These are phyloP conservation scores for Anseranas semipalmata DNA, from an alignment of 2,113 vertebrate genomes.

Conservation along the genomic window DNA sequence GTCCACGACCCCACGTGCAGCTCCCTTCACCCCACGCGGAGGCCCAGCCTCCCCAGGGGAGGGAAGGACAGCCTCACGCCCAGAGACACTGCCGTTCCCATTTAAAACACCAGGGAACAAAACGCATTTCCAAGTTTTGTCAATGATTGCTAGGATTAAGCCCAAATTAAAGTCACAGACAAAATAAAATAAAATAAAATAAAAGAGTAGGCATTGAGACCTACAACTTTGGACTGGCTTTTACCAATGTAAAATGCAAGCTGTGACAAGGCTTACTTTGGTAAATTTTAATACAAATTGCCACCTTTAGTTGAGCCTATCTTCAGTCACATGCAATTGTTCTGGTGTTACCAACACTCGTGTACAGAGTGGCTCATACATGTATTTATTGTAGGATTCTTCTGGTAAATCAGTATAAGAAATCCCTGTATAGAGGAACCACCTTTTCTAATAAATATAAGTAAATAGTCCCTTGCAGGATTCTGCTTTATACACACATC, in stretches of 20 bases:
- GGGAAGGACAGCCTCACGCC: accelerated
- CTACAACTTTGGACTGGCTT: not conserved
- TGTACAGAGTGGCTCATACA: not conserved
- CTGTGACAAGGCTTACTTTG: not conserved
- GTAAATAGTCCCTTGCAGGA: not conserved
- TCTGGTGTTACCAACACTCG: not conserved
- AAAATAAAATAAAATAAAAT: not conserved
- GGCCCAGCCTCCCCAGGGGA: not conserved
- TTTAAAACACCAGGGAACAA: not conserved
- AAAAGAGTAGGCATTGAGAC: not conserved
- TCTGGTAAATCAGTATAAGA: not conserved
- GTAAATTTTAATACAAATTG: not conserved
- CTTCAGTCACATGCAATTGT: not conserved
- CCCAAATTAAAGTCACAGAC: not conserved
- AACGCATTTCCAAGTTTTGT: not conserved
- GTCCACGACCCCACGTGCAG: not conserved
- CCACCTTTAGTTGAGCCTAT: not conserved
- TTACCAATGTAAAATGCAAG: not conserved
- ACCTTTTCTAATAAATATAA: not conserved
- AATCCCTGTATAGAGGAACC: not conserved
- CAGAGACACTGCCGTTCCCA: not conserved
- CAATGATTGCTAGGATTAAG: not conserved
- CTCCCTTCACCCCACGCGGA: not conserved
- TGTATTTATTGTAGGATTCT: not conserved
- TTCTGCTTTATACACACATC: not conserved